Conservation (phyloP, 2,113 vertebrate species). For the Eptesicus fuscus region DNA sequence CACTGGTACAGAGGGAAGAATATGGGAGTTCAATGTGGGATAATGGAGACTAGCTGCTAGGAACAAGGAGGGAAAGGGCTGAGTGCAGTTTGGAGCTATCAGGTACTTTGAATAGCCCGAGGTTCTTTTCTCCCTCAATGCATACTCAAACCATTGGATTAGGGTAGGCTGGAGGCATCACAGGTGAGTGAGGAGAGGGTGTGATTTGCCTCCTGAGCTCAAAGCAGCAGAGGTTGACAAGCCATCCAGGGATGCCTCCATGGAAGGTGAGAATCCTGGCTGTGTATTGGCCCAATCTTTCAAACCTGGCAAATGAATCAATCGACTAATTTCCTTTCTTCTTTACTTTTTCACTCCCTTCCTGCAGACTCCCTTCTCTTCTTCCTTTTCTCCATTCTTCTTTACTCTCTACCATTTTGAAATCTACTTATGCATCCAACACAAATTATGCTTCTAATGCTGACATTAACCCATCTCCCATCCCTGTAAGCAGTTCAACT, state of each 20-base stretch:
- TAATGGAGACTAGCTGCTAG: neutral
- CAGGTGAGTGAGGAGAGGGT: neutral
- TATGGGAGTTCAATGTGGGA: neutral
- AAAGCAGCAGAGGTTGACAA: neutral
- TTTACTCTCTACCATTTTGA: neutral
- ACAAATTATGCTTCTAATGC: neutral
- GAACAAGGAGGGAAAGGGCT: neutral
- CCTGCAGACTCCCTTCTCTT: neutral
- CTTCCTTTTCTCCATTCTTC: neutral
- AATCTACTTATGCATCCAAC: neutral
- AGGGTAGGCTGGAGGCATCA: neutral
- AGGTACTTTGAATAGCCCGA: no score
- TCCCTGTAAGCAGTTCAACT: neutral
- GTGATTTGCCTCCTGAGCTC: neutral
- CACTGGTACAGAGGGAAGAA: neutral
- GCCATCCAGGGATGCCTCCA: neutral
- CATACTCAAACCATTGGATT: no score
- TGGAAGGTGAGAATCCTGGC: neutral
- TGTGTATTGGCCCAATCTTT: neutral
- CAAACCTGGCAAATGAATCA: neutral
- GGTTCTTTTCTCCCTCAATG: no score
- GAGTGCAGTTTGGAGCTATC: no score
- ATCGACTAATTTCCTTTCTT: neutral
- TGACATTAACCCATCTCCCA: neutral
- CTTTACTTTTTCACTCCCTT: neutral